These are phyloP conservation scores for Bothrops jararaca DNA, from an alignment of 2,113 vertebrate species.

Conservation along the genomic window DNA sequence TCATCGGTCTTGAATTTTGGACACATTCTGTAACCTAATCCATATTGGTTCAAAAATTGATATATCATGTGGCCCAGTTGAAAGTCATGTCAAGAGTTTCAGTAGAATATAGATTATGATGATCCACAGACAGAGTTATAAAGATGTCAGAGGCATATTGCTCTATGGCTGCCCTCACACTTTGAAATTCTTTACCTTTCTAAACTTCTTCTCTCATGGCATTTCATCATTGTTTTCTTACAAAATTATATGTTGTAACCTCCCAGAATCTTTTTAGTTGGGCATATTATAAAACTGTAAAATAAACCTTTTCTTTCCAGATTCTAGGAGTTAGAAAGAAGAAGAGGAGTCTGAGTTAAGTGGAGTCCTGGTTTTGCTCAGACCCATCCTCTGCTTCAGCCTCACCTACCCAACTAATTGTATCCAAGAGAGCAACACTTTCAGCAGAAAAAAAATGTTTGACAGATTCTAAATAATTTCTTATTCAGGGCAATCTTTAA, in stretches of 20 bases:
- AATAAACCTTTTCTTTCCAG: not conserved
- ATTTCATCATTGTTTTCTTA: not conserved
- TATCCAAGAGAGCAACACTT: not conserved
- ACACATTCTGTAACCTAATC: not conserved
- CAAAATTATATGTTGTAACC: not conserved
- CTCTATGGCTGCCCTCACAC: not conserved
- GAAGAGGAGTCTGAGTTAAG: not conserved
- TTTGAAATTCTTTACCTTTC: not conserved
- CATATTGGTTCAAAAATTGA: not conserved
- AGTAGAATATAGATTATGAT: not conserved
- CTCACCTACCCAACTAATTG: not conserved
- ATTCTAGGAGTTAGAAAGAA: not conserved
- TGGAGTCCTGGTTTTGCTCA: not conserved
- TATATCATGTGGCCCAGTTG: not conserved
- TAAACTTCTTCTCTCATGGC: not conserved
- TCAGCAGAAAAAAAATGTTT: not conserved
- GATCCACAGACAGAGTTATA: not conserved
- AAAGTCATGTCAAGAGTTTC: not conserved
- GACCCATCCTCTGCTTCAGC: not conserved
- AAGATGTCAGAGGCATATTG: not conserved
- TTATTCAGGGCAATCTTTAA: not conserved
- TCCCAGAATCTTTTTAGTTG: not conserved
- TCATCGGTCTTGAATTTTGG: not conserved
- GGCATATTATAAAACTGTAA: not conserved
- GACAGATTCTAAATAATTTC: not conserved